phyloP scores from a whole-genome alignment of 2,888 invertebrate genomes.

The Hedychridium roseum region DNA sequence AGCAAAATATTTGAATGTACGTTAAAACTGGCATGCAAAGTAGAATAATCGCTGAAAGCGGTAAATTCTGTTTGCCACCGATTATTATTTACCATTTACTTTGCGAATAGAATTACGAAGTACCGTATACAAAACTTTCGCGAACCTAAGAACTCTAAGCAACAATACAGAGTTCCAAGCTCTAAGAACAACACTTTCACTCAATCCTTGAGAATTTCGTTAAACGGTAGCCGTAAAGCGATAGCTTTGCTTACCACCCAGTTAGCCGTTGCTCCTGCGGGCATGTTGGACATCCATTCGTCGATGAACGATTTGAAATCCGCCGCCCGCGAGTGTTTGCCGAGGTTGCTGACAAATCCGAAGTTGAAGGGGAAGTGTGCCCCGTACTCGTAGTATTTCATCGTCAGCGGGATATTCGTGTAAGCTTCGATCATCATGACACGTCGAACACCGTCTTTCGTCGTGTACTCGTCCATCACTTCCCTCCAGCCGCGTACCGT shows the following conservation, averaged over 20 bases:
- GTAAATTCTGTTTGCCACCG: too few species aligned
- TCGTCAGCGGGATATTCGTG: conserved; percentile 68
- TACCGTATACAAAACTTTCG: too few species aligned
- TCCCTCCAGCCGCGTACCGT: conserved; percentile 69
- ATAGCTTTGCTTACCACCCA: conserved; percentile 75
- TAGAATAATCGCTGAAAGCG: too few species aligned
- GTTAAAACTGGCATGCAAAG: too few species aligned
- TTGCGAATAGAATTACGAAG: too few species aligned
- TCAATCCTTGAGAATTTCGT: neutral
- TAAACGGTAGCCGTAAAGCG: neutral
- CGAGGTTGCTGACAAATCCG: conserved; percentile 71
- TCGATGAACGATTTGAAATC: conserved; percentile 72
- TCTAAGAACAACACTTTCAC: too few species aligned
- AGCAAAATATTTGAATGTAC: too few species aligned
- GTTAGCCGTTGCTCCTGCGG: conserved; percentile 68
- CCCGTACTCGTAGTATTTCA: conserved; percentile 75
- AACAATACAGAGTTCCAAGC: too few species aligned
- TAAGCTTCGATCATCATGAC: conserved; percentile 84
- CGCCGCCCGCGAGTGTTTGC: conserved; percentile 68
- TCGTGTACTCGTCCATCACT: conserved; percentile 66
- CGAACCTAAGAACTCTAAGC: too few species aligned
- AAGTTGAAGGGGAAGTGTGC: conserved; percentile 85
- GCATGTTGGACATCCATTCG: conserved; percentile 67
- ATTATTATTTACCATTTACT: too few species aligned
- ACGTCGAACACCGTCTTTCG: conserved; percentile 47